Conservation (phyloP, 2,888 invertebrate species). For the Pomacea canaliculata region DNA sequence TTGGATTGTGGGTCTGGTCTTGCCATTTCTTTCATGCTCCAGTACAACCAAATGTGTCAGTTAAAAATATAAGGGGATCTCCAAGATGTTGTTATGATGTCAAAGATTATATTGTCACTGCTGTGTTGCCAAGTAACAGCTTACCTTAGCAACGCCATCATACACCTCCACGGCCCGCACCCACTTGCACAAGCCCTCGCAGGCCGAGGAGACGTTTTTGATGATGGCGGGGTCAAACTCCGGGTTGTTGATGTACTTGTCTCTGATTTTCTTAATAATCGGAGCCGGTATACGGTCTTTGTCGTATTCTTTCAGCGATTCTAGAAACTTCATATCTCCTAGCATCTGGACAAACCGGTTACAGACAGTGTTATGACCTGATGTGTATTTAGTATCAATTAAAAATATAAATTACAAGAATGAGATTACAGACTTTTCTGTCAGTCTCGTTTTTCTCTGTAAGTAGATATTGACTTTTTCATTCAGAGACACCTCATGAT, state of each 20-base stretch:
- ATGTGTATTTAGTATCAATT: background rate
- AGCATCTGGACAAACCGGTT: slow-evolving; percentile 56
- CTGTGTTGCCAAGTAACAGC: background rate
- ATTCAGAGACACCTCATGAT: too few relatives aligned
- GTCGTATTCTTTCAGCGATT: slow-evolving; percentile 67
- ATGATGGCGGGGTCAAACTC: slow-evolving; percentile 68
- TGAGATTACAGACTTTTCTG: background rate
- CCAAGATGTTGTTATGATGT: too few relatives aligned
- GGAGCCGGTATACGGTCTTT: slow-evolving; percentile 66
- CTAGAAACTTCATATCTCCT: slow-evolving; percentile 67
- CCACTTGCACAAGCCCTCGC: slow-evolving; percentile 70
- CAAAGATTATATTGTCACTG: too few relatives aligned
- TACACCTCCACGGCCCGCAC: slow-evolving; percentile 67
- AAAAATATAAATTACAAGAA: background rate
- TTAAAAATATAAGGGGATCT: too few relatives aligned
- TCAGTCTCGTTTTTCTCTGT: background rate
- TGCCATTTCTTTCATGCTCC: too few relatives aligned
- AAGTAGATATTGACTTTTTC: too few relatives aligned
- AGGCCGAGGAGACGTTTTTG: slow-evolving; percentile 68
- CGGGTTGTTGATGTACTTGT: slow-evolving; percentile 63
- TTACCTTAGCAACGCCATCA: slow-evolving; percentile 65
- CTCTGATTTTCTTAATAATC: slow-evolving; percentile 65
- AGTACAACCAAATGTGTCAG: background rate
- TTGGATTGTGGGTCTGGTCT: too few relatives aligned
- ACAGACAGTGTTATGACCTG: background rate